phyloP scores from a whole-genome alignment of 2,797 vertebrate genomes.

The Acanthopagrus latus region DNA sequence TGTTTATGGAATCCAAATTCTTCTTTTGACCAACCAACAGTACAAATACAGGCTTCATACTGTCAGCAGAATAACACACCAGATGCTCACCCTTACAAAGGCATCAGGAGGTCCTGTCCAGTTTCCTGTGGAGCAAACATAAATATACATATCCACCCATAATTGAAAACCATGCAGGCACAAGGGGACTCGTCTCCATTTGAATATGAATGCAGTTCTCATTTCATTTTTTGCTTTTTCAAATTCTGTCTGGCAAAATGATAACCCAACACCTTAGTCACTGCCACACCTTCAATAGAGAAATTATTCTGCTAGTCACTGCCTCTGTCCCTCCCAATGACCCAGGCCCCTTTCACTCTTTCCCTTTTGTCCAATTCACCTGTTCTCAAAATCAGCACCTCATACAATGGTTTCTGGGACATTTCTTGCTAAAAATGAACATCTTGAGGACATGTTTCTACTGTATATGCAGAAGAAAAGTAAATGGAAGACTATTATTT shows the following conservation, averaged over 20 bases:
- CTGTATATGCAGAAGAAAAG: not conserved
- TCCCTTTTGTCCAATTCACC: constrained; percentile 27
- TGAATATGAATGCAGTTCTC: constrained; percentile 75
- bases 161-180: constrained; percentile 69
- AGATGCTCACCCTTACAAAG: constrained; percentile 36
- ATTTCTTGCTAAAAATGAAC: not conserved
- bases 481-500: not conserved
- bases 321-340: constrained; percentile 37
- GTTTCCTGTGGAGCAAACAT: constrained; percentile 53
- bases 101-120: constrained; percentile 38
- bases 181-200: constrained; percentile 58
- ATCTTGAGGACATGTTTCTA: not conserved
- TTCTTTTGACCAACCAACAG: constrained; percentile 1
- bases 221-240: constrained; percentile 68
- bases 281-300: constrained; percentile 45
- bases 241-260: constrained; percentile 60
- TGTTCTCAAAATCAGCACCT: constrained; percentile 42
- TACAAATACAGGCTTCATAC: constrained; percentile 22
- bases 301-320: constrained; percentile 51
- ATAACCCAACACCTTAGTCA: constrained; percentile 58
- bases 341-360: constrained; percentile 21
- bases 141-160: constrained; percentile 64
- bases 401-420: constrained; percentile 21
- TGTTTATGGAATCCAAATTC: not conserved
- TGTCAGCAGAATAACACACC: constrained; percentile 38